Evolutionary conservation across 2,888 invertebrate genomes (phyloP), one percentile per base, ranked within the genome.

Genomic region (Ptilodon capucinus): DNA sequence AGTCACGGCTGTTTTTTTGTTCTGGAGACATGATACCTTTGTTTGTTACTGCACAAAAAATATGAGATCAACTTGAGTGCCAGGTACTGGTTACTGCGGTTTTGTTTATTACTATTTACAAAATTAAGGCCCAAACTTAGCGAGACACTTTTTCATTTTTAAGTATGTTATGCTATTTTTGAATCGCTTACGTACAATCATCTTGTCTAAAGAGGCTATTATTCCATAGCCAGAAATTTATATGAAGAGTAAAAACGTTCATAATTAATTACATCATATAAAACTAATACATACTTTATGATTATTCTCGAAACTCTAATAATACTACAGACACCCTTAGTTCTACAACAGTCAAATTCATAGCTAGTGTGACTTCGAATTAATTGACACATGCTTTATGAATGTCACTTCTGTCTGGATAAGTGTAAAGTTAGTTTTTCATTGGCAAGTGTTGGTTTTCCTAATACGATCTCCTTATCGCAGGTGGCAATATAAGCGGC

Each of bases 401-500:
- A 73, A 60, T 62, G 30, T 64, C 32, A 40, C 30, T 68, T 57
- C 38, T 80, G 62, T 2, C 0, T 0, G 0, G 0, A 2, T 2
- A 0, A 2, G 0, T 2, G 44, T 58, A 79, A 56, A 54, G 68
- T 64, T 56, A 41, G 40, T 35, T 68, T 76, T 77, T 2, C 53
- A 42, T 36, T 50, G 46, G 11, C 40, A 7, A 44, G 44, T 48
- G 45, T 57, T 42, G 42, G 42, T 56, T 67, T 63, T 51, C 65
- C 59, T 69, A 74, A 78, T 71, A 76, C 71, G 59, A 50, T 58
- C 69, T 74, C 73, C 73, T 77, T 78, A 81, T 81, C 76, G 75
- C 77, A 78, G 79, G 80, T 78, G 77, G 77, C 71, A 76, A 71
- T 74, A 73, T 76, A 70, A 72, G 71, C 70, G 57, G 56, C 54